Evolutionary conservation across 2,113 vertebrate species (phyloP).

Genomic region (Amazona guildingii): DNA sequence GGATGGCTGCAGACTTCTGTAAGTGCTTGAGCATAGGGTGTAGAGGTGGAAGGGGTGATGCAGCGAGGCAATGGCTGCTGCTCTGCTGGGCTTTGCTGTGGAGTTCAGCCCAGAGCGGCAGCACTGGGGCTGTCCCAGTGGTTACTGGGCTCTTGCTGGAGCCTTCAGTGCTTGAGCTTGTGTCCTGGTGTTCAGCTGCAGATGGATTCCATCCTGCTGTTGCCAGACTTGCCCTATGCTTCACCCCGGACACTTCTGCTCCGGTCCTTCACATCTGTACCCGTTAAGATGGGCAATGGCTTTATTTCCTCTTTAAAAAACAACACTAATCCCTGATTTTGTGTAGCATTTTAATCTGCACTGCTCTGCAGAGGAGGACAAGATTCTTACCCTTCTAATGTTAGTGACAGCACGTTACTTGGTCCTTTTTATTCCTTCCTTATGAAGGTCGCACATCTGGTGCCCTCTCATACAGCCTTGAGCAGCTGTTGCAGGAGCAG

Average conservation of each 20-base stretch:
- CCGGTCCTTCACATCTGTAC: neutral
- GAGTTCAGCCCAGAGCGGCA: neutral
- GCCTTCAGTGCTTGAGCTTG: neutral
- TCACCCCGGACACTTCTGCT: neutral
- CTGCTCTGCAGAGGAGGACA: neutral
- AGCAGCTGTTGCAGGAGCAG: neutral
- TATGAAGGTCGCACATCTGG: neutral
- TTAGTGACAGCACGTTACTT: neutral
- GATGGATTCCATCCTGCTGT: neutral
- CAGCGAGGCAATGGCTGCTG: accelerated
- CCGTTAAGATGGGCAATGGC: neutral
- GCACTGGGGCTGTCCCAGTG: accelerated
- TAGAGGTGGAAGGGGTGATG: neutral
- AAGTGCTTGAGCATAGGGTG: slow-evolving; percentile 63
- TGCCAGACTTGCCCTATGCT: neutral
- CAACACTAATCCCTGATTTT: neutral
- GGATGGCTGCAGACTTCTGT: slow-evolving; percentile 80
- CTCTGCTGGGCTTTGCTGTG: accelerated
- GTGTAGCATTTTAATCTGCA: neutral
- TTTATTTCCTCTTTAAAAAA: neutral
- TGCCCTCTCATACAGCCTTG: neutral
- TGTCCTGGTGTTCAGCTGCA: accelerated
- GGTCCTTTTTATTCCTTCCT: neutral
- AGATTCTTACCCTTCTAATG: neutral
- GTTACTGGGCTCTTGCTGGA: neutral